These are phyloP conservation scores for Nymphalis polychloros DNA, from an alignment of 2,888 invertebrate genomes.

Conservation along the genomic window DNA sequence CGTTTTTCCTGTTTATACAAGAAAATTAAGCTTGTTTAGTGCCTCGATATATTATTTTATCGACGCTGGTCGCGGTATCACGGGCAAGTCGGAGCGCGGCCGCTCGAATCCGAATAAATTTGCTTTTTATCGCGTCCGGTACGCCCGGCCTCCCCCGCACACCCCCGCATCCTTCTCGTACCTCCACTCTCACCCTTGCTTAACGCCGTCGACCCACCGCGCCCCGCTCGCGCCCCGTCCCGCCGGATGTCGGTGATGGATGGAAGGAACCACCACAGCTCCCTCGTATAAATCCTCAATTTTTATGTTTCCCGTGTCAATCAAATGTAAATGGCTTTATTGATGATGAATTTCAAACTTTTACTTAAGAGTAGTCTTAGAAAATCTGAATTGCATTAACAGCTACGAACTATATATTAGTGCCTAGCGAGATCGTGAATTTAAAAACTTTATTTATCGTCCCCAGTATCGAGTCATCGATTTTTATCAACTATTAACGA, in stretches of 20 bases:
- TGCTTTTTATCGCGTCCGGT: slow-evolving; percentile 41
- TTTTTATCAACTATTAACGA: neutral
- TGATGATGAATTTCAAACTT: slow-evolving; percentile 10
- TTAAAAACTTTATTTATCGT: no score
- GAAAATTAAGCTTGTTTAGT: slow-evolving; percentile 26
- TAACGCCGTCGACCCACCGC: neutral
- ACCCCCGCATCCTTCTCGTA: neutral
- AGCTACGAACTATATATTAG: neutral
- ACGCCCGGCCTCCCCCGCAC: slow-evolving; percentile 7
- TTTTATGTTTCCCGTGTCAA: slow-evolving; percentile 26
- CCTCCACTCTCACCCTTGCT: neutral
- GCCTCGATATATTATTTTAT: slow-evolving; percentile 24
- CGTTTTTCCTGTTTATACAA: slow-evolving; percentile 20
- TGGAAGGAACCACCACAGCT: slow-evolving; percentile 16
- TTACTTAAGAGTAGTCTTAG: neutral
- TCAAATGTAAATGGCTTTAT: slow-evolving; percentile 23
- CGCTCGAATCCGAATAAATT: slow-evolving; percentile 38
- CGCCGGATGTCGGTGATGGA: slow-evolving; percentile 32
- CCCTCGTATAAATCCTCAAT: slow-evolving; percentile 21
- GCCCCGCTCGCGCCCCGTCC: neutral
- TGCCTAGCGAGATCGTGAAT: neutral
- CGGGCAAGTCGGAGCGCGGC: slow-evolving; percentile 27
- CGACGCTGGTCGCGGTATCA: slow-evolving; percentile 23
- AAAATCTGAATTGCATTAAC: neutral
- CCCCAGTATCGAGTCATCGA: neutral